Evolutionary conservation across 1,140 invertebrate species (phyloP).

Genomic region (Scylla paramamosain): DNA sequence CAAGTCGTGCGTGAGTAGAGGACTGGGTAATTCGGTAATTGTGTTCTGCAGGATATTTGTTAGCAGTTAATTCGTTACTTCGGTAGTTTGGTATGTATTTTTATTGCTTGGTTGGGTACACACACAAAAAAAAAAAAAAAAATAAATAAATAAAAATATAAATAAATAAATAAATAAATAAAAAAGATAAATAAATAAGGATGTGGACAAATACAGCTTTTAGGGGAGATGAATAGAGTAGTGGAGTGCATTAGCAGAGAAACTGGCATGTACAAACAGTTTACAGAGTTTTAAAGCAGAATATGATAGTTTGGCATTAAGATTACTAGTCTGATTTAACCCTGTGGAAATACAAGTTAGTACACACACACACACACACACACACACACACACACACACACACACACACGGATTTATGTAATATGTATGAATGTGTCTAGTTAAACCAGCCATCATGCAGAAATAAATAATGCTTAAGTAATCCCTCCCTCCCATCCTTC

Average conservation of each 20-base stretch:
- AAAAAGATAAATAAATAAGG: no score
- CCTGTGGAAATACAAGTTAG: no score
- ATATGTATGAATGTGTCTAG: neutral
- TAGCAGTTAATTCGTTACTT: neutral
- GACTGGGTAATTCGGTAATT: neutral
- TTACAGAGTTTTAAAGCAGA: no score
- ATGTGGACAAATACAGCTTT: no score
- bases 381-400: conserved; percentile 16
- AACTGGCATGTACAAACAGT: no score
- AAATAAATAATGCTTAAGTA: neutral
- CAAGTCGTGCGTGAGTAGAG: neutral
- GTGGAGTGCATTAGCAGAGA: neutral
- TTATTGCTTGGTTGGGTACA: no score
- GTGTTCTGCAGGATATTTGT: neutral
- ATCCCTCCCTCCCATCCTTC: neutral
- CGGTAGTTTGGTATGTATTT: neutral
- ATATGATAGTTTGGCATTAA: no score
- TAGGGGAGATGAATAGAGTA: neutral
- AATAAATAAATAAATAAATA: neutral
- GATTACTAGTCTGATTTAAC: no score
- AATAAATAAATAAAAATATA: neutral
- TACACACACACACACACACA: neutral
- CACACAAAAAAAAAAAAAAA: no score
- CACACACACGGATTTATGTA: neutral
- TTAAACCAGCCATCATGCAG: neutral